phyloP scores from a whole-genome alignment of 2,797 vertebrate genomes.

The Merluccius polli region DNA sequence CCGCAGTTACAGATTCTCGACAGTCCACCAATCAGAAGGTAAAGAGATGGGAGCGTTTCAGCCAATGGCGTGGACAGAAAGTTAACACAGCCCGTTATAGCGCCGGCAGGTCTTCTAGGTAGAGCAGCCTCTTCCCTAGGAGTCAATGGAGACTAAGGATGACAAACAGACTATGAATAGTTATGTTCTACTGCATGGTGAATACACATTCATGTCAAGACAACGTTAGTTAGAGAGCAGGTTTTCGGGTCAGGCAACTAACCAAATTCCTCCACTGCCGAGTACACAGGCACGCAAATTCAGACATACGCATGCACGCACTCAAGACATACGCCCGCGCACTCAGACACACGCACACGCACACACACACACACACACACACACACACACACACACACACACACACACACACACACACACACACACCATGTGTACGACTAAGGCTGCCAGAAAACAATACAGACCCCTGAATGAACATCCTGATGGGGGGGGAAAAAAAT shows the following conservation, averaged over 20 bases:
- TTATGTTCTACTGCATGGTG: slow-evolving; percentile 30
- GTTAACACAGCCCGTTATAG: slow-evolving; percentile 39
- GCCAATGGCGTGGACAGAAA: slow-evolving; percentile 39
- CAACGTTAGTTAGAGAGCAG: slow-evolving; percentile 37
- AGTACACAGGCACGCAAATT: not conserved
- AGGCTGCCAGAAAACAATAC: slow-evolving; percentile 30
- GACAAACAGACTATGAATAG: slow-evolving; percentile 16
- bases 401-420: not conserved
- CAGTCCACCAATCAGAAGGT: slow-evolving; percentile 35
- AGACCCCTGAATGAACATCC: slow-evolving; percentile 59
- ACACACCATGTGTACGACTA: not conserved
- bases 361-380: slow-evolving; percentile 2
- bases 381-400: slow-evolving; percentile 9
- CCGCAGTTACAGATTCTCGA: slow-evolving; percentile 36
- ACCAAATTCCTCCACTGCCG: not conserved
- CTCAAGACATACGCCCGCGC: not conserved
- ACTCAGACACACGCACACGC: slow-evolving; percentile 7
- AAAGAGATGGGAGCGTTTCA: slow-evolving; percentile 33
- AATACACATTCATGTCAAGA: slow-evolving; percentile 60
- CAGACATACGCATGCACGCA: not conserved
- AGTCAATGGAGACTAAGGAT: slow-evolving; percentile 36
- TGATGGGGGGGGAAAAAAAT: slow-evolving; percentile 40
- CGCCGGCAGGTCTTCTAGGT: slow-evolving; percentile 38
- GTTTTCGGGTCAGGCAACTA: slow-evolving; percentile 34
- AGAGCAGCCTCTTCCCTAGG: slow-evolving; percentile 35